phyloP scores from a whole-genome alignment of 2,888 invertebrate species.

The Stenodema calcarata region DNA sequence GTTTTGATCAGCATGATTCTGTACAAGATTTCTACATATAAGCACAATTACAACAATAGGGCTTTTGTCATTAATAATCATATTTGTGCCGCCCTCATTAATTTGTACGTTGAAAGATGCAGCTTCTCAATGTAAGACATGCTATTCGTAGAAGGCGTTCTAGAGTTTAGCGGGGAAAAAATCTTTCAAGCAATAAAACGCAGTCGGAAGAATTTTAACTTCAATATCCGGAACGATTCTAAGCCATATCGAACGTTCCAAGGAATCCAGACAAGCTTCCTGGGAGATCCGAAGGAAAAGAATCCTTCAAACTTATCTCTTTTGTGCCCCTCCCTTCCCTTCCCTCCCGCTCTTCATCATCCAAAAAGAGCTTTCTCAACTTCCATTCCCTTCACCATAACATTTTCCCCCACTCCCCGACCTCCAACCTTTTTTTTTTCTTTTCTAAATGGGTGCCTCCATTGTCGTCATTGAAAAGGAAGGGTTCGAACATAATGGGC shows the following conservation, averaged over 20 bases:
- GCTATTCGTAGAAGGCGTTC: too few species aligned
- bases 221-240: background rate
- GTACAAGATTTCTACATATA: too few species aligned
- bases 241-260: background rate
- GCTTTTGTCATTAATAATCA: too few species aligned
- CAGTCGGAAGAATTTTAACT: background rate
- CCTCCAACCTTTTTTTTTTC: background rate
- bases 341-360: background rate
- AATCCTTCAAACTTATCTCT: constrained; percentile 24
- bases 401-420: background rate
- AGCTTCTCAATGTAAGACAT: too few species aligned
- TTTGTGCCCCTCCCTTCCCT: background rate
- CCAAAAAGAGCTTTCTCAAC: background rate
- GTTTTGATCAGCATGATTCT: too few species aligned
- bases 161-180: too few species aligned
- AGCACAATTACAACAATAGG: too few species aligned
- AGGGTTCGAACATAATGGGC: constrained; percentile 33
- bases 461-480: constrained; percentile 14
- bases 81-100: too few species aligned
- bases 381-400: background rate
- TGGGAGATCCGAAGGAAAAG: background rate
- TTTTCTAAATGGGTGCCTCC: background rate
- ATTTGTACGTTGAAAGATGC: too few species aligned
- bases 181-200: background rate
- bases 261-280: constrained; percentile 4